phyloP scores from a whole-genome alignment of 1,140 invertebrate species.

The Parasteatoda tepidariorum region DNA sequence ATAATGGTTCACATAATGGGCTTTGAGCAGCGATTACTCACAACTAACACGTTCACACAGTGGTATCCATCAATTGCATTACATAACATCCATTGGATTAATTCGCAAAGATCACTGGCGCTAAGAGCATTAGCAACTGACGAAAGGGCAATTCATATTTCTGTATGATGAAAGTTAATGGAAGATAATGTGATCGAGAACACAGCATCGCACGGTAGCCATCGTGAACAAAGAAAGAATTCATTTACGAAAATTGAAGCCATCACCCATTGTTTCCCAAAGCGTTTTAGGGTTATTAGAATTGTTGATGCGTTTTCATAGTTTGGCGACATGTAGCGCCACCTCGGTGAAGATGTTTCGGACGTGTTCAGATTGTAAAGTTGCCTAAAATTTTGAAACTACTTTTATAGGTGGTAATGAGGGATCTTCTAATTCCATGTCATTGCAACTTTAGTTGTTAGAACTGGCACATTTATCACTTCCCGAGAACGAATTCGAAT shows the following conservation, averaged over 20 bases:
- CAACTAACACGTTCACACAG: slow-evolving; percentile 43
- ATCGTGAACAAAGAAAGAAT: slow-evolving; percentile 59
- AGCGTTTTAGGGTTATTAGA: slow-evolving; percentile 59
- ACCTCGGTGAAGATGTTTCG: slow-evolving; percentile 19
- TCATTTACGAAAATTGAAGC: slow-evolving; percentile 60
- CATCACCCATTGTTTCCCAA: slow-evolving; percentile 55
- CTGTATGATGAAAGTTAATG: slow-evolving; percentile 59
- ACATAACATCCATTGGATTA: slow-evolving; percentile 59
- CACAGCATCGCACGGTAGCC: slow-evolving; percentile 59
- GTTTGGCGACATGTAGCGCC: slow-evolving; percentile 36
- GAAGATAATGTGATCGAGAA: slow-evolving; percentile 54
- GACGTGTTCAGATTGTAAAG: slow-evolving; percentile 44
- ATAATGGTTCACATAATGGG: slow-evolving; percentile 53
- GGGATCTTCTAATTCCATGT: slow-evolving; percentile 44
- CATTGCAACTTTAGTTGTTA: slow-evolving; percentile 48
- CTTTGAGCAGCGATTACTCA: slow-evolving; percentile 55
- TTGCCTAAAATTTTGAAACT: slow-evolving; percentile 30
- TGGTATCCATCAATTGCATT: slow-evolving; percentile 57
- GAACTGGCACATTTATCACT: slow-evolving; percentile 54
- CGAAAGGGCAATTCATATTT: slow-evolving; percentile 59
- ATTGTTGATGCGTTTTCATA: slow-evolving; percentile 49
- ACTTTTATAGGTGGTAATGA: slow-evolving; percentile 50
- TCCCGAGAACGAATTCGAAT: slow-evolving; percentile 44
- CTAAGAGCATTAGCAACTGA: slow-evolving; percentile 57
- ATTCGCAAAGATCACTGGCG: slow-evolving; percentile 52